Conservation (phyloP, 2,113 vertebrate genomes). For the Syngnathus scovelli region DNA sequence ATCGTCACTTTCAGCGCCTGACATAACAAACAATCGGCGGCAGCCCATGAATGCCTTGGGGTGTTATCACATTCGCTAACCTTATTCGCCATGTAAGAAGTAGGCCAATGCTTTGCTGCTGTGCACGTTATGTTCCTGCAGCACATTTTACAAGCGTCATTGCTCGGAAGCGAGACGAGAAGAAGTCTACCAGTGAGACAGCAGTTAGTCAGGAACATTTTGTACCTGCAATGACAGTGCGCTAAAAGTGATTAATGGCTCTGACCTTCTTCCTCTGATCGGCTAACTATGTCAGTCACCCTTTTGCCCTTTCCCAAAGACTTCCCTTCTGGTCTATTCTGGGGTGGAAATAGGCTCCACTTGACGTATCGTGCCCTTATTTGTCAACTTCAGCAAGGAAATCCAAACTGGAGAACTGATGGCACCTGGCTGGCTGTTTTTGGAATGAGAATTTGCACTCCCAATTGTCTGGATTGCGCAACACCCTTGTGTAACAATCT, state of each 20-base stretch:
- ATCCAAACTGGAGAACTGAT: conserved; percentile 16
- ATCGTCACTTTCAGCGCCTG: background rate
- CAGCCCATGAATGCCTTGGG: conserved; percentile 8
- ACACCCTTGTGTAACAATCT: conserved; percentile 21
- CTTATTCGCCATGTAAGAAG: conserved; percentile 21
- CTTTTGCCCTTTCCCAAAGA: conserved; percentile 1
- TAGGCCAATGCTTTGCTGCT: conserved; percentile 11
- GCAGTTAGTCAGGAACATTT: background rate
- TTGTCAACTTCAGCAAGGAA: conserved; percentile 21
- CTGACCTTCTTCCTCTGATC: conserved; percentile 26
- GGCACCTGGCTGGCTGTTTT: conserved; percentile 7
- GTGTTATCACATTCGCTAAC: conserved; percentile 34
- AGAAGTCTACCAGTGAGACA: background rate
- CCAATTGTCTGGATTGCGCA: conserved; percentile 21
- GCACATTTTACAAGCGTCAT: conserved; percentile 4
- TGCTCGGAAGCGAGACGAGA: background rate
- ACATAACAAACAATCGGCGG: background rate
- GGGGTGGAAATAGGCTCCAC: conserved; percentile 15
- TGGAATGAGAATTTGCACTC: conserved; percentile 23
- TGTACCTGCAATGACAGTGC: background rate
- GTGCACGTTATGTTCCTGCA: conserved; percentile 13
- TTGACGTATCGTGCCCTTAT: conserved; percentile 43
- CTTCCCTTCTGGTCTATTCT: conserved; percentile 38
- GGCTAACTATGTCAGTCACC: conserved; percentile 40
- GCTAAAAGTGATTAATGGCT: background rate